These are phyloP conservation scores for Phylloscopus whistleri DNA, from an alignment of 2,113 vertebrate genomes.

Conservation along the genomic window DNA sequence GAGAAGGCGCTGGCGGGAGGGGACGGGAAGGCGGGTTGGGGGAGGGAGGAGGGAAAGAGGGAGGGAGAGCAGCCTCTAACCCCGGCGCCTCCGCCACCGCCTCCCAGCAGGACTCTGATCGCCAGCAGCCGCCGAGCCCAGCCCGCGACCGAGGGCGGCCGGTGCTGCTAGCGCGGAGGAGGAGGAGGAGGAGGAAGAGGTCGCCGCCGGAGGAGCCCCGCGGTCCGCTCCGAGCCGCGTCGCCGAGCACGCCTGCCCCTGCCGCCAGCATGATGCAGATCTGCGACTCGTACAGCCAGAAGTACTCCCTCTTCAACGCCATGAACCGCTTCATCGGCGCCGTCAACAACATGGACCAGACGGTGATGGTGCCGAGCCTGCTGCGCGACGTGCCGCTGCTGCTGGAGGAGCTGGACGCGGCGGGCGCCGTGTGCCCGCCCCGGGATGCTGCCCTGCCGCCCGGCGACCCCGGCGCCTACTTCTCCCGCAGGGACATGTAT, in stretches of 20 bases:
- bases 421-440: background rate
- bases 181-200: background rate
- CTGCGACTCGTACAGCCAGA: slow-evolving; percentile 85
- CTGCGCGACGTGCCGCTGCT: slow-evolving; percentile 90
- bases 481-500: slow-evolving; percentile 89
- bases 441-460: slow-evolving; percentile 26
- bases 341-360: slow-evolving; percentile 96
- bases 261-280: slow-evolving; percentile 84
- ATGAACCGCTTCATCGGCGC: slow-evolving; percentile 94
- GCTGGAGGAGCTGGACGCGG: slow-evolving; percentile 74
- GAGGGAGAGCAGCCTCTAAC: background rate
- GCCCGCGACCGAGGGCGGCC: background rate
- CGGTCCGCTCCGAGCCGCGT: background rate
- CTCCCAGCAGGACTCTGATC: background rate
- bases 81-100: background rate
- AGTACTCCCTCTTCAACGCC: slow-evolving; percentile 89
- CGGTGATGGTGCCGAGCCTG: slow-evolving; percentile 93
- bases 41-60: background rate
- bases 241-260: background rate
- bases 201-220: background rate
- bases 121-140: background rate
- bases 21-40: background rate
- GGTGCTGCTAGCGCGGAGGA: background rate
- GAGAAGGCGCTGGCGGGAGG: background rate
- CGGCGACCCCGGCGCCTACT: slow-evolving; percentile 58